phyloP scores from a whole-genome alignment of 1,140 invertebrate species.

The Telenomus remus region DNA sequence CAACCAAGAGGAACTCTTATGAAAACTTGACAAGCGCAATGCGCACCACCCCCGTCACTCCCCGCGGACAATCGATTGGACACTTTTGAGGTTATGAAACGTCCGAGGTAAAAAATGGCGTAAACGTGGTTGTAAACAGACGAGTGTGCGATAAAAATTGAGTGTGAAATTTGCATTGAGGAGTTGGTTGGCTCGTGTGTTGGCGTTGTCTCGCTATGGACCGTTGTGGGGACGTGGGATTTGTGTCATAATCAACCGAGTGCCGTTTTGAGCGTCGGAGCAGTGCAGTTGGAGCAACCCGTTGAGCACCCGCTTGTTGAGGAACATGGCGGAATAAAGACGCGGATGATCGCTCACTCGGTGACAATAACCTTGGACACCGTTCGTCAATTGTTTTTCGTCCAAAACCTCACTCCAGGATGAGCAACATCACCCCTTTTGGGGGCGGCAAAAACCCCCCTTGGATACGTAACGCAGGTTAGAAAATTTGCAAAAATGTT shows the following conservation, averaged over 20 bases:
- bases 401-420: slow-evolving; percentile 26
- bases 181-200: neutral
- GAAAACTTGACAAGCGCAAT: too few relatives aligned
- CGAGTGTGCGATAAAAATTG: neutral
- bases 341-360: slow-evolving; percentile 51
- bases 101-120: neutral
- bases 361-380: neutral
- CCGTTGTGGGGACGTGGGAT: neutral
- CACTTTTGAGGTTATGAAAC: neutral
- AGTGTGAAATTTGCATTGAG: neutral
- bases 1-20: too few relatives aligned
- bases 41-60: neutral
- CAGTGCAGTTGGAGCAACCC: neutral
- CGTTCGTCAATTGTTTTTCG: slow-evolving; percentile 1
- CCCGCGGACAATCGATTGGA: neutral
- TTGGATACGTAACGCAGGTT: slow-evolving; percentile 77
- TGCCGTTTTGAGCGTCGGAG: neutral
- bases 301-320: slow-evolving; percentile 19
- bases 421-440: slow-evolving; percentile 77
- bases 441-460: slow-evolving; percentile 78
- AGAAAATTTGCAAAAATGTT: slow-evolving; percentile 28
- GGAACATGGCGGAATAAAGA: slow-evolving; percentile 71
- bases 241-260: neutral
- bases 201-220: neutral
- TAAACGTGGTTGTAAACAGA: slow-evolving; percentile 2